A percentile compares a stretch with the other conserved stretches of the same genome.
phyloP scores from a whole-genome alignment of 2,797 vertebrate genomes.

The Acrossocheilus wenchowensis region DNA sequence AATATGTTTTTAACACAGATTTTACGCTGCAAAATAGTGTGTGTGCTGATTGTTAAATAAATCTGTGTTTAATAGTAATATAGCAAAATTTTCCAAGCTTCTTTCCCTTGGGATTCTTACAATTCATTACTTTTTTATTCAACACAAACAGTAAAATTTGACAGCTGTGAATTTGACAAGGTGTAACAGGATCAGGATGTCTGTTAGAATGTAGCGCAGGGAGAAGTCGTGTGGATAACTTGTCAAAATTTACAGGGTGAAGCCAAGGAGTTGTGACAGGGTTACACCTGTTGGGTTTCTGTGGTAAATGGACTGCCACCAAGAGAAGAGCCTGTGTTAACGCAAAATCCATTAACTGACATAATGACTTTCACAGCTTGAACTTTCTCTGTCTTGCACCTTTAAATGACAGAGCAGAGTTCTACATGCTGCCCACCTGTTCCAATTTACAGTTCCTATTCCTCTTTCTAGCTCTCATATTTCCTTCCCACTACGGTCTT shows the following conservation, averaged over 20 bases:
- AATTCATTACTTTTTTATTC: not conserved
- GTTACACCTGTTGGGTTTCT: constrained; percentile 20
- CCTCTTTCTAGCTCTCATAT: not conserved
- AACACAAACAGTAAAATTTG: not conserved
- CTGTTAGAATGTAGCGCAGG: not conserved
- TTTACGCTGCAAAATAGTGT: not conserved
- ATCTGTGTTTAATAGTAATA: not conserved
- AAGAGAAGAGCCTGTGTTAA: constrained; percentile 26
- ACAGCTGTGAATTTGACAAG: constrained; percentile 7
- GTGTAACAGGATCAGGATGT: constrained; percentile 5
- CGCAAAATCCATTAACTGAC: constrained; percentile 36
- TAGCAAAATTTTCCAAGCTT: not conserved
- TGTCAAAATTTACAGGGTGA: not conserved
- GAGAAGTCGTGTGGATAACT: constrained; percentile 6
- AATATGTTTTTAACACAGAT: not conserved
- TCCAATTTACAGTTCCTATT: not conserved
- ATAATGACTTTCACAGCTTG: constrained; percentile 43
- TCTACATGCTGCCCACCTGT: not conserved
- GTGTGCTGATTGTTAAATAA: not conserved
- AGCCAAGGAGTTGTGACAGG: constrained; percentile 2
- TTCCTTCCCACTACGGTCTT: not conserved
- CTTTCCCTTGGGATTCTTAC: not conserved
- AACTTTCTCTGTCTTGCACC: constrained; percentile 13
- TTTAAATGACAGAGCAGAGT: constrained; percentile 17
- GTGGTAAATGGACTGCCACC: not conserved